These are phyloP conservation scores for Ligdia adustata DNA, from an alignment of 2,888 invertebrate genomes.

Conservation along the genomic window DNA sequence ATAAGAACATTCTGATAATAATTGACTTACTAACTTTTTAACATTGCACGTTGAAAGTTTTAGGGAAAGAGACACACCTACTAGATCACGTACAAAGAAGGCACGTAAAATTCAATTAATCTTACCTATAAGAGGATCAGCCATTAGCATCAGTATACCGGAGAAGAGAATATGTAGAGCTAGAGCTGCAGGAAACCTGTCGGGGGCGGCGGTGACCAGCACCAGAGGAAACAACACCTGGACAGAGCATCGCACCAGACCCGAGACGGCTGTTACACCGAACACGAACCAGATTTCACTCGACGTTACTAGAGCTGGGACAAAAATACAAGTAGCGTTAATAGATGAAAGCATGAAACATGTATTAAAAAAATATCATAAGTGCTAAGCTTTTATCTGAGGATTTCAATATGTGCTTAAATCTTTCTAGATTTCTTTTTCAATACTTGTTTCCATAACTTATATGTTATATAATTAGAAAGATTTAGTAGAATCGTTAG, in stretches of 20 bases:
- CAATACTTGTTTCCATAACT: background rate
- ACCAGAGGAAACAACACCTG: slow-evolving; percentile 89
- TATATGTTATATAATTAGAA: background rate
- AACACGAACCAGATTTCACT: slow-evolving; percentile 81
- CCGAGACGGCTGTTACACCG: slow-evolving; percentile 84
- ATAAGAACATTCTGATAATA: too few relatives aligned
- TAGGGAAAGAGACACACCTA: too few relatives aligned
- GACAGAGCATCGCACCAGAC: slow-evolving; percentile 88
- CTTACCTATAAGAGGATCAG: slow-evolving; percentile 88
- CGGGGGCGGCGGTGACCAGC: slow-evolving; percentile 86
- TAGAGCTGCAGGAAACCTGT: slow-evolving; percentile 89
- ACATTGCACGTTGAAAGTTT: too few relatives aligned
- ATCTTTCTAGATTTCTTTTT: too few relatives aligned
- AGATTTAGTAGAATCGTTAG: too few relatives aligned
- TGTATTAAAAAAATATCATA: too few relatives aligned
- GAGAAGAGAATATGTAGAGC: slow-evolving; percentile 89
- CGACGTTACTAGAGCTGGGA: slow-evolving; percentile 67
- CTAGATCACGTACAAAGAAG: too few relatives aligned
- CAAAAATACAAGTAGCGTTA: slow-evolving; percentile 4
- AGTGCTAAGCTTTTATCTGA: too few relatives aligned
- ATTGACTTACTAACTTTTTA: too few relatives aligned
- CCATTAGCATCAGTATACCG: slow-evolving; percentile 86
- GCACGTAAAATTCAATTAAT: too few relatives aligned
- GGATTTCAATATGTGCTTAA: too few relatives aligned
- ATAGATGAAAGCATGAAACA: too few relatives aligned